A percentile compares a stretch with the other conserved stretches of the same genome.
phyloP scores from a whole-genome alignment of 2,113 vertebrate genomes.

The Acrocephalus kingi region DNA sequence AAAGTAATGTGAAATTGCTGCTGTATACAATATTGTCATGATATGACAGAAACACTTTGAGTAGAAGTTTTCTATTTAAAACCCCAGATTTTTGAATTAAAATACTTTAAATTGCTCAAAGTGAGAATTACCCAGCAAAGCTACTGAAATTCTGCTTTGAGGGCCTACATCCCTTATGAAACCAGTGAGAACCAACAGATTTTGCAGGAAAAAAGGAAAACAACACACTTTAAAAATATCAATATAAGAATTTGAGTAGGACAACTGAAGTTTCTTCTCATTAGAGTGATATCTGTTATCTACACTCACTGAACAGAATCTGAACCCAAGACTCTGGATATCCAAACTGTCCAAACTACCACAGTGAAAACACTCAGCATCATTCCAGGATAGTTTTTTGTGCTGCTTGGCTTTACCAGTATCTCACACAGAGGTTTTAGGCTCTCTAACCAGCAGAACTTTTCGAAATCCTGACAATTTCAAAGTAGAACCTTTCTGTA shows the following conservation, averaged over 20 bases:
- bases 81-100: not conserved
- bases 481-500: not conserved
- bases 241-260: not conserved
- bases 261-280: not conserved
- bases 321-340: not conserved
- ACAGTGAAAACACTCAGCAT: not conserved
- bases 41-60: not conserved
- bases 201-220: not conserved
- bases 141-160: not conserved
- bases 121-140: not conserved
- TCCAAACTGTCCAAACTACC: not conserved
- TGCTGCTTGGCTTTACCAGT: not conserved
- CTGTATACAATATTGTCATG: not conserved
- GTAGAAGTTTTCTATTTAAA: not conserved
- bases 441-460: not conserved
- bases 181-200: not conserved
- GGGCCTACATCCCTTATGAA: not conserved
- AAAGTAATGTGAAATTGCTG: not conserved
- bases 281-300: not conserved
- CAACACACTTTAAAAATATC: not conserved
- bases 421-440: not conserved
- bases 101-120: not conserved
- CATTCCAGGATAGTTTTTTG: not conserved
- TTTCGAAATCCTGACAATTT: not conserved
- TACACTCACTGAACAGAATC: not conserved